Percentiles rank a stretch among this genome's conserved stretches.
These are phyloP conservation scores for Myiagra hebetior DNA, from an alignment of 2,113 vertebrate genomes.

Conservation along the genomic window DNA sequence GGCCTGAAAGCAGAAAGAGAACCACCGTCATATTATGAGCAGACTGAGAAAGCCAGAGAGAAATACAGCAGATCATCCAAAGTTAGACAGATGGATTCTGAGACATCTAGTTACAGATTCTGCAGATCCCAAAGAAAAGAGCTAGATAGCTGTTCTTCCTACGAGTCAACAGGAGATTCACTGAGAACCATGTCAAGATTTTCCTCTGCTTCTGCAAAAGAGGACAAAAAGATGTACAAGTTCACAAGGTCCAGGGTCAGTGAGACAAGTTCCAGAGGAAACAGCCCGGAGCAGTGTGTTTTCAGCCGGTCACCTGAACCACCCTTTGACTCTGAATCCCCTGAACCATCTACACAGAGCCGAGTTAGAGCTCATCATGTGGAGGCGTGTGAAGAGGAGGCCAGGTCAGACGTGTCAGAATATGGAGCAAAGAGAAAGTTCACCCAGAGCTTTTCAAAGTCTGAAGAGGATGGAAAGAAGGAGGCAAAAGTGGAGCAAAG, in stretches of 20 bases:
- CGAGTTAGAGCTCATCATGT: conserved; percentile 47
- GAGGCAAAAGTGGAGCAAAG: conserved; percentile 65
- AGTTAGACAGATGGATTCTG: conserved; percentile 62
- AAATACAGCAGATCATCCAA: conserved; percentile 67
- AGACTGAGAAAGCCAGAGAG: conserved; percentile 63
- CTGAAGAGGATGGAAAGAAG: conserved; percentile 70
- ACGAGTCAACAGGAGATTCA: conserved; percentile 57
- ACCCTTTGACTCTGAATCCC: conserved; percentile 53
- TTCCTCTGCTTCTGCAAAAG: conserved; percentile 64
- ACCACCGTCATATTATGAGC: conserved; percentile 57
- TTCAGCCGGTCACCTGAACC: conserved; percentile 59
- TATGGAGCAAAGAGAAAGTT: conserved; percentile 80
- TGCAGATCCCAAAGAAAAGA: conserved; percentile 72
- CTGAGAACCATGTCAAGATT: conserved; percentile 68
- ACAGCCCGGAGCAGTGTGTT: conserved; percentile 67
- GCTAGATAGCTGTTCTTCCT: conserved; percentile 54
- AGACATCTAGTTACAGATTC: conserved; percentile 79
- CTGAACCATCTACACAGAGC: conserved; percentile 27
- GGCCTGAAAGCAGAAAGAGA: conserved; percentile 78
- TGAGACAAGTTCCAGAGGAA: conserved; percentile 53
- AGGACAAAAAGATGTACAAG: conserved; percentile 57
- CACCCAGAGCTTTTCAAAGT: conserved; percentile 71
- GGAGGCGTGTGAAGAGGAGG: conserved; percentile 64
- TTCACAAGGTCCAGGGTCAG: conserved; percentile 68
- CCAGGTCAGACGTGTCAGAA: conserved; percentile 65